Base-by-base conservation (phyloP, 2,797 vertebrate genomes). In the Thaleichthys pacificus region DNA sequence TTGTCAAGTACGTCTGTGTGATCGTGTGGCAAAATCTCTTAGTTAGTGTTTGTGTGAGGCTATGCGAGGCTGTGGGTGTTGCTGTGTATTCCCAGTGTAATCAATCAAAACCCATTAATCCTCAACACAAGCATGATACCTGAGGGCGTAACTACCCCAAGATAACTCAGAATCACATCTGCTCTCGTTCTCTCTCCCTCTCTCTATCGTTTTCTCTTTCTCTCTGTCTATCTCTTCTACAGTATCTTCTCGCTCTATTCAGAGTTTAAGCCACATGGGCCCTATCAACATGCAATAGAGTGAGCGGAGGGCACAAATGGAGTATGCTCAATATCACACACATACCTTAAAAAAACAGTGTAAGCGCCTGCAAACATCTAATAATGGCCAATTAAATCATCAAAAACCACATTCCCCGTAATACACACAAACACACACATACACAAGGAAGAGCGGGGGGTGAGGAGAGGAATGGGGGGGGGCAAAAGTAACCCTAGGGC, bases 351-450 rank as follows among this genome's bases (percentile, higher is more conserved):
- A 77, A 81, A 66, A 80, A 65, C 77, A 79, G 80, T 73, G 75
- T 80, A 85, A 85, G 85, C 86, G 86, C 87, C 90, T 87, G 82
- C 89, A 93, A 91, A 91, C 85, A 90, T 88, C 79, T 88, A 90
- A 90, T 90, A 91, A 92, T 88, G 85, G 86, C 83, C 90, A 92
- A 92, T 93, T 93, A 91, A 84, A 89, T 89, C 84, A 91, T 93
- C 88, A 91, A 91, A 91, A 90, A 78, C 51, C 57, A 63, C 72
- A 84, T 89, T 88, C 82, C 76, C 86, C 47, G 70, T 81, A 86
- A 89, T 77, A 84, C 76, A 81, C 80, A 73, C 14, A 6, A 64
- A 82, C 82, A 90, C 32, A 77, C 78, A 83, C 73, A 81, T 80
- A 7, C 68, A 83, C 83, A 86, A 83, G 89, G 42, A 62, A 61